phyloP scores from a whole-genome alignment of 2,797 vertebrate genomes.

The Knipowitschia caucasica region DNA sequence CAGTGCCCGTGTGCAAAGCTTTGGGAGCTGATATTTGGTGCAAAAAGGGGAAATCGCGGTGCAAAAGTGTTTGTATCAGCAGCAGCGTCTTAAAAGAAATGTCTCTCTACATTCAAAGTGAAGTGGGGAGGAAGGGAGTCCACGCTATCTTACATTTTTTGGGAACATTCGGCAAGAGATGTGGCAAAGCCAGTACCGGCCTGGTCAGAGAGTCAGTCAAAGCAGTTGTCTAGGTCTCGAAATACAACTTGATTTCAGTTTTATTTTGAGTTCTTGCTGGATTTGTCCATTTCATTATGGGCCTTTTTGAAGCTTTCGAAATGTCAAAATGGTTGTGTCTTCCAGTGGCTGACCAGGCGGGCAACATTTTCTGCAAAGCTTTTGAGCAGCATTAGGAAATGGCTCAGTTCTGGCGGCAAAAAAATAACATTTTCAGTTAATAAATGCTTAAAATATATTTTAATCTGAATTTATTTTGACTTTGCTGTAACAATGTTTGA shows the following conservation, averaged over 20 bases:
- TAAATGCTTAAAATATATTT: too few species aligned
- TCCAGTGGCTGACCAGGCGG: not conserved
- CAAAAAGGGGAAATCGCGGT: constrained; percentile 49
- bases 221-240: too few species aligned
- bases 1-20: constrained; percentile 31
- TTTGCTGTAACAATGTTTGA: too few species aligned
- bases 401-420: too few species aligned
- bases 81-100: constrained; percentile 80
- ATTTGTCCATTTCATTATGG: too few species aligned
- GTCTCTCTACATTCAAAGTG: constrained; percentile 77
- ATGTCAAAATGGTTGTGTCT: too few species aligned
- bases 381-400: constrained; percentile 30
- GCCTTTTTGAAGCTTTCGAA: too few species aligned
- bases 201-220: not conserved
- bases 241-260: too few species aligned
- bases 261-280: too few species aligned
- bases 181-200: not conserved
- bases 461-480: too few species aligned
- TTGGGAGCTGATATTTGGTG: constrained; percentile 57
- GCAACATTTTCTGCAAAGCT: not conserved
- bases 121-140: constrained; percentile 60
- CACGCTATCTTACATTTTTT: constrained; percentile 56
- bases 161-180: constrained; percentile 68
- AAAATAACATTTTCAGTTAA: too few species aligned
- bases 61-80: constrained; percentile 66